Percentiles rank a stretch among this genome's conserved stretches.
Conservation (phyloP, 2,113 vertebrate species). For the Corvus cornix region DNA sequence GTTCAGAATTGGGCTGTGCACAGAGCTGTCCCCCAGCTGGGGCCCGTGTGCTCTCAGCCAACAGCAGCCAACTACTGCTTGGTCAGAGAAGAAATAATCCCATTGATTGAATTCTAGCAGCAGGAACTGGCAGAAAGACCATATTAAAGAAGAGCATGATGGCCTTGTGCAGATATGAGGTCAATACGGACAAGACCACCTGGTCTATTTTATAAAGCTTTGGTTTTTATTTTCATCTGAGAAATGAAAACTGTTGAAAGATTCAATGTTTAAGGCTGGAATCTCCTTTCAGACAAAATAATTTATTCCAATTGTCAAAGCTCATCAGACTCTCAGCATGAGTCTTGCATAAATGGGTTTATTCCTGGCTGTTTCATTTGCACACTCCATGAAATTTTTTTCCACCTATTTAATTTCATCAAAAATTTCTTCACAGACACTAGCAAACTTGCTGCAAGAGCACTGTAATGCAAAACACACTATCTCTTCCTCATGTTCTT, state of each 20-base stretch:
- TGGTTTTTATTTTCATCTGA: neutral
- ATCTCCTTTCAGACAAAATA: conserved; percentile 48
- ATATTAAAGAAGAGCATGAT: neutral
- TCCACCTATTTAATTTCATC: conserved; percentile 52
- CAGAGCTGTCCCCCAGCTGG: rapidly evolving
- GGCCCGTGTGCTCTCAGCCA: rapidly evolving
- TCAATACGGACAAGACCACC: neutral
- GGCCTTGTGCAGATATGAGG: neutral
- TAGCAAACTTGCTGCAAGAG: conserved; percentile 4
- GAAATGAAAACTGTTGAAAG: neutral
- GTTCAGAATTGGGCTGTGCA: rapidly evolving
- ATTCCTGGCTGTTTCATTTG: conserved; percentile 51
- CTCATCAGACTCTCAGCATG: conserved; percentile 46
- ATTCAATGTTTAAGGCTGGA: neutral
- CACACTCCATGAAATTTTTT: conserved; percentile 20
- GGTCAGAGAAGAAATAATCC: neutral
- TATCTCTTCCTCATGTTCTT: neutral
- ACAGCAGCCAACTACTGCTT: neutral
- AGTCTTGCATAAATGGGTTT: conserved; percentile 53
- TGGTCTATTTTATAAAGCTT: neutral
- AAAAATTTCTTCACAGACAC: conserved; percentile 23
- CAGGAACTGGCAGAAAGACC: neutral
- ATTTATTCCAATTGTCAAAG: conserved; percentile 58
- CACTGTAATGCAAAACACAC: neutral
- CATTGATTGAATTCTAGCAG: neutral